Conservation (phyloP, 2,888 invertebrate genomes). For the Frankliniella fusca region DNA sequence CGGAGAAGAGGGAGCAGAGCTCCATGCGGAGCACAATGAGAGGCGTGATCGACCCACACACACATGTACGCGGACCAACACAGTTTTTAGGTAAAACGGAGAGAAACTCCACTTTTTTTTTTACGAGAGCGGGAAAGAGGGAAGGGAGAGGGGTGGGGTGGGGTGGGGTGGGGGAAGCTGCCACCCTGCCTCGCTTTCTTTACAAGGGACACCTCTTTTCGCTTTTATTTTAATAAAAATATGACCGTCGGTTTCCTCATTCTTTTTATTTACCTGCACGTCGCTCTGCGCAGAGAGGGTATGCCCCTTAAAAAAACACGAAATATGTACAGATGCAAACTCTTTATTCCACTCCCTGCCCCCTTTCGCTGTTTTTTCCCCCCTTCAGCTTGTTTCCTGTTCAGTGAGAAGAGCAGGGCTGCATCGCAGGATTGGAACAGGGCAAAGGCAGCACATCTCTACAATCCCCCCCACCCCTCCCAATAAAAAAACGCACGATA, state of each 20-base stretch:
- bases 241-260: neutral
- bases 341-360: neutral
- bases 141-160: neutral
- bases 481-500: no score
- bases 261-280: neutral
- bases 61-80: neutral
- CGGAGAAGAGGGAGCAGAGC: neutral
- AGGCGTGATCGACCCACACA: slow-evolving; percentile 8
- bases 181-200: neutral
- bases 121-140: neutral
- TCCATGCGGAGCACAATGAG: neutral
- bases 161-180: neutral
- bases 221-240: neutral
- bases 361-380: neutral
- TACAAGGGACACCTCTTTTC: neutral
- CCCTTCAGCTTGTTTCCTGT: no score
- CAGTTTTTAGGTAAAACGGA: neutral
- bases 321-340: neutral
- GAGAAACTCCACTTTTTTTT: neutral
- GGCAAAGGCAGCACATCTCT: no score
- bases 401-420: no score
- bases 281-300: neutral
- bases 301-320: neutral
- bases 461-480: no score
- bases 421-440: no score